Evolutionary conservation across 1,140 invertebrate species (phyloP), one percentile per base, ranked within the genome.

Genomic region (Galendromus occidentalis): DNA sequence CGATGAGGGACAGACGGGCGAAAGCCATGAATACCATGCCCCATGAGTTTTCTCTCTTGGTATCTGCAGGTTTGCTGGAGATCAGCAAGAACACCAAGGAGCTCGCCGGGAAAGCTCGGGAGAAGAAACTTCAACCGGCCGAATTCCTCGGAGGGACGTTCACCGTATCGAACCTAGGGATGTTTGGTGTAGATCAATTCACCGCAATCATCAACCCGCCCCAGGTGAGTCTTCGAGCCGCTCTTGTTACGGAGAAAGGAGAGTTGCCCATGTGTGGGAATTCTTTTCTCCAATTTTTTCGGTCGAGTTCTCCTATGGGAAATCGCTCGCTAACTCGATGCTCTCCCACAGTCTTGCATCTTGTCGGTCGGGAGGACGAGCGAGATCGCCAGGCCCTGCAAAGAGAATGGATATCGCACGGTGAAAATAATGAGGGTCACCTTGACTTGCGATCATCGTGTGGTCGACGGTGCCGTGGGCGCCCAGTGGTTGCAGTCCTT

Each of bases 131-230:
- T 5, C 84, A 93, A 72, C 95, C 95, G 1, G 85, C 94, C 41
- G 96, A 99, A 77, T 99, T 93, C 76, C 89, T 97, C 81, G 84
- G 83, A 59, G 83, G 84, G 18, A 85, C 84, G n/a, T 83, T 85
- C 70, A 83, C 83, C 2, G 84, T 99, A 5, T 98, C 94, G 0
- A 98, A 99, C 79, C 78, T 99, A 65, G 95, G 95, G 72, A 98
- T 98, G 95, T 97, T 89, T 77, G 92, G 91, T 75, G 78, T 85
- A n/a, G 80, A 80, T 66, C 76, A 80, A 69, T 85, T 85, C 72
- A 77, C 80, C 30, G 83, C 84, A 28, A 82, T 85, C 18, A 84
- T 85, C 42, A 85, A 85, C 73, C 83, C 83, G 64, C 84, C 84
- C 17, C 84, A 85, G 74, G 76, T 75, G 42, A 70, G 33, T 39